Conservation (phyloP, 30 jellyfish, hydroid and myxozoan species). For the Calvadosia cruxmelitensis region DNA sequence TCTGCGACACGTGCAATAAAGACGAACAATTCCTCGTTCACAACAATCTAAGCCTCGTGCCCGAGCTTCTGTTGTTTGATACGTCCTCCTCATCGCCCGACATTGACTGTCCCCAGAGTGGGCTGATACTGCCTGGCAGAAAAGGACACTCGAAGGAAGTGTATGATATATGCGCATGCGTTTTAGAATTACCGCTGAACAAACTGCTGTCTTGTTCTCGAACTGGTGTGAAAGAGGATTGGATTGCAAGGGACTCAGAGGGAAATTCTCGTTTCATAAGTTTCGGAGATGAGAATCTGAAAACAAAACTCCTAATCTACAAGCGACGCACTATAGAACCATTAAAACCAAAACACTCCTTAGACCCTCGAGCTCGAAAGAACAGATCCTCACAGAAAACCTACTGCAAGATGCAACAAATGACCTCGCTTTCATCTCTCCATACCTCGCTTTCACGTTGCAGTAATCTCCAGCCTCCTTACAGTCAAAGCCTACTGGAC, state of each 20-base stretch:
- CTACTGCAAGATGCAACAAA: background rate
- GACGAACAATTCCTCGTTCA: background rate
- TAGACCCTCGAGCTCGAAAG: background rate
- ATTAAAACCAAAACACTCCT: background rate
- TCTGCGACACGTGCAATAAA: background rate
- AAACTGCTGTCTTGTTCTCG: background rate
- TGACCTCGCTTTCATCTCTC: background rate
- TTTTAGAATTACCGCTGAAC: background rate
- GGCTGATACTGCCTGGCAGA: background rate
- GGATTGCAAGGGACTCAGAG: background rate
- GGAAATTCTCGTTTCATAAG: background rate
- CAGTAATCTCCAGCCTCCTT: background rate
- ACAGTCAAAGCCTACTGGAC: background rate
- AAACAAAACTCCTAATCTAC: background rate
- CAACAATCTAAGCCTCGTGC: background rate
- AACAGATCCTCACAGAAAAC: background rate
- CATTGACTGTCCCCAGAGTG: background rate
- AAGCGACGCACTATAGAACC: background rate
- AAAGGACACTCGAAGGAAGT: background rate
- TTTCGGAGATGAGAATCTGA: background rate
- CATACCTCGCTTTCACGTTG: background rate
- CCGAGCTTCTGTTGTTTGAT: background rate
- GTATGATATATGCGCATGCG: background rate
- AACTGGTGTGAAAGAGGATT: background rate
- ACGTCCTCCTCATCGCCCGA: background rate